Conservation (phyloP, 1,140 invertebrate genomes). For the Charaxes varanes region DNA sequence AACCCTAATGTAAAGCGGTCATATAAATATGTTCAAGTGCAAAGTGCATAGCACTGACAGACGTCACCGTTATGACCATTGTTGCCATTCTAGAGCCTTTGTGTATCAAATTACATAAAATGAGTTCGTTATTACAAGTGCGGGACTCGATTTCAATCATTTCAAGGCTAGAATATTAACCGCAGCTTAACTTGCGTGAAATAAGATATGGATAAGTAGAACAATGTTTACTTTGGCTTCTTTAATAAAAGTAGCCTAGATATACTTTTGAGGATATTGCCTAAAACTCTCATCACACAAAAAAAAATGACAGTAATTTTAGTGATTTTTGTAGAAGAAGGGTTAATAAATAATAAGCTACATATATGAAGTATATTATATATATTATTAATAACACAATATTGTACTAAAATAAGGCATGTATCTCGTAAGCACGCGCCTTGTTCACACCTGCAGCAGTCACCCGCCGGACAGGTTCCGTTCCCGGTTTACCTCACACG, state of each 20-base stretch:
- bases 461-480: constrained; percentile 39
- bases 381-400: not conserved
- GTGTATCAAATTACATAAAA: not conserved
- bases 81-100: not conserved
- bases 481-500: constrained; percentile 24
- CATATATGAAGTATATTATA: not conserved
- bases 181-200: not conserved
- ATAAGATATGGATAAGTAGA: no score
- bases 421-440: constrained; percentile 33
- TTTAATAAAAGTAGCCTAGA: no score
- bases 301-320: no score
- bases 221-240: no score
- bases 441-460: constrained; percentile 33
- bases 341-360: not conserved
- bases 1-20: not conserved
- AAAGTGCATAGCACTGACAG: constrained; percentile 4
- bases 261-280: no score
- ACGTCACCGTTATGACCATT: constrained; percentile 2
- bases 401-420: not conserved
- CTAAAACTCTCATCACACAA: no score
- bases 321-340: no score
- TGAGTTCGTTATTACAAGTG: not conserved
- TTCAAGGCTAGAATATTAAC: not conserved
- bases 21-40: constrained; percentile 1
- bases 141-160: not conserved